phyloP scores from a whole-genome alignment of 2,113 vertebrate species.

The Sarotherodon lohbergeri region DNA sequence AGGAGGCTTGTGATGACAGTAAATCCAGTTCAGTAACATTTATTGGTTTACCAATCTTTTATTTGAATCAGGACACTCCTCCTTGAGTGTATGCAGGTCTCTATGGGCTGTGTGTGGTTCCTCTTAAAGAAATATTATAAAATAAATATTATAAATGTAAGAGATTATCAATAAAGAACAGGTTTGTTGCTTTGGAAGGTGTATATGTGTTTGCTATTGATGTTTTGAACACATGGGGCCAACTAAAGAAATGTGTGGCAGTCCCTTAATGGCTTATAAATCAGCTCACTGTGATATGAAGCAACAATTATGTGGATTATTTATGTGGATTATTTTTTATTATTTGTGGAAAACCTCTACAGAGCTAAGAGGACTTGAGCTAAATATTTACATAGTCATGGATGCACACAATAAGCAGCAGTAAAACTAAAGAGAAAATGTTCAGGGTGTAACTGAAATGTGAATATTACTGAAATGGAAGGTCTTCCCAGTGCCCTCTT shows the following conservation, averaged over 20 bases:
- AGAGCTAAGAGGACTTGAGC: accelerated
- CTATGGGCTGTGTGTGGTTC: background rate
- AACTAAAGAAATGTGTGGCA: background rate
- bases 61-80: background rate
- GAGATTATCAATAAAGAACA: background rate
- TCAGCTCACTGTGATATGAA: no score
- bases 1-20: background rate
- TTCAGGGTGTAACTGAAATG: background rate
- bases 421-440: background rate
- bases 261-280: background rate
- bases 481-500: background rate
- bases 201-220: background rate
- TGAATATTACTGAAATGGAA: background rate
- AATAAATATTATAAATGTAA: background rate
- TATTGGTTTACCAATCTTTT: background rate
- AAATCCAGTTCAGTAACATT: background rate
- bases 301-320: background rate
- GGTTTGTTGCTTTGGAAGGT: background rate
- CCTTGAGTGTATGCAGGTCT: background rate
- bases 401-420: background rate
- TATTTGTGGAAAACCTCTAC: background rate
- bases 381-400: background rate
- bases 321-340: background rate
- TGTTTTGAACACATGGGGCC: background rate
- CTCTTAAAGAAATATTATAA: background rate